Evolutionary conservation across 1,140 invertebrate species (phyloP), one percentile per base, ranked within the genome.

Genomic region (Holcopasites calliopsidis): DNA sequence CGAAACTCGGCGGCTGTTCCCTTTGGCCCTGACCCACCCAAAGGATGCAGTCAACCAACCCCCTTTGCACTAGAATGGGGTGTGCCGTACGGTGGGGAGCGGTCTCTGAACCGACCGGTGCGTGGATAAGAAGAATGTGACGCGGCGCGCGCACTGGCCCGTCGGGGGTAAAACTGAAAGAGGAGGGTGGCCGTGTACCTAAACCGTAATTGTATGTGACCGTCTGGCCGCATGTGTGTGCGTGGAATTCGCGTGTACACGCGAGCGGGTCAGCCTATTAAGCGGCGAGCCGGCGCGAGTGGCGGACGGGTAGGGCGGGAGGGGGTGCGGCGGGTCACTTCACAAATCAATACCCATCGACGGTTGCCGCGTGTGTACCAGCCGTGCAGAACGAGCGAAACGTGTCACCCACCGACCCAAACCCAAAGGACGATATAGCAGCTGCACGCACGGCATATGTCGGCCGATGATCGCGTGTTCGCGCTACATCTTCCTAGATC

Each of bases 11-110:
- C 73, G 73, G 38, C 21, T 54, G 62, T 79, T 76, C 79, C 77
- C 76, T 77, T 79, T 87, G 88, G 89, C 86, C 90, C 89, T 91
- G 90, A 91, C 90, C 90, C 89, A 91, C 89, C 90, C 90, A 90
- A 91, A 91, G 88, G 86, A 90, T 90, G 86, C 85, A 86, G 79
- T 85, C 82, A 76, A 64, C 75, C n/a, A n/a, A n/a, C n/a, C n/a
- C 80, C 78, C 72, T 58, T 75, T 57, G 70, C 77, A 78, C 50
- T 33, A 23, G 7, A 50, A 72, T 40, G 55, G 79, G 72, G 80
- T 79, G 77, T 33, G 50, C 21, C 74, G 44, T 3, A 2, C 42
- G 74, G 61, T 62, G 74, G 78, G 78, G 52, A 74, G 66, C 69
- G 82, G 50, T 80, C 77, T 71, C 77, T 68, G 77, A 84, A 84